Conservation (phyloP, 2,113 vertebrate species). For the Pygoscelis adeliae region DNA sequence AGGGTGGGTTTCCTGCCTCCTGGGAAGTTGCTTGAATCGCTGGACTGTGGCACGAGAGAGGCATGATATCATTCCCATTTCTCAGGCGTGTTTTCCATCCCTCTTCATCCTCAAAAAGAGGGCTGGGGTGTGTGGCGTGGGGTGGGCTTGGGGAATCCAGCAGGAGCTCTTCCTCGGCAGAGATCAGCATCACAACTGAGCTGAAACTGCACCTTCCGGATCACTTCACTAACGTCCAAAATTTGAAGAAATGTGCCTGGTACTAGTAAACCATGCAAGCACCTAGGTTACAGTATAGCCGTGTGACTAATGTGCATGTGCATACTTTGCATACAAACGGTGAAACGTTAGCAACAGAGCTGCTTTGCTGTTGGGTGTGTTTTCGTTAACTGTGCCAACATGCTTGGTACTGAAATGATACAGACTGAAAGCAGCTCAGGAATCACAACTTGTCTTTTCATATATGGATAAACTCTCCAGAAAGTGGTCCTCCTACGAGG, state of each 20-base stretch:
- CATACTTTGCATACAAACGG: background rate
- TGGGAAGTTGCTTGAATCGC: background rate
- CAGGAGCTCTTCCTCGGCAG: background rate
- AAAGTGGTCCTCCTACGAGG: background rate
- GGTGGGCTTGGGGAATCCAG: background rate
- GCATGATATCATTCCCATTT: background rate
- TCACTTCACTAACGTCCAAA: background rate
- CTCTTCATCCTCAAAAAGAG: background rate
- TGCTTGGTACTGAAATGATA: background rate
- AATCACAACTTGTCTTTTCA: background rate
- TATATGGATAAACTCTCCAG: background rate
- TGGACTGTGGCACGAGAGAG: background rate
- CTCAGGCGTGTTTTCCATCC: background rate
- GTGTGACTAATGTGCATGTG: background rate
- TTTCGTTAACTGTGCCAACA: background rate
- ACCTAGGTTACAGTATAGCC: background rate
- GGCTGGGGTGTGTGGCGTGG: background rate
- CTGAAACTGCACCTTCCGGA: fast-evolving
- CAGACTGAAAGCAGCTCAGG: background rate
- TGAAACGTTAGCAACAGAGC: background rate
- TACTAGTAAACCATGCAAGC: background rate
- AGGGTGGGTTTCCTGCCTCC: background rate
- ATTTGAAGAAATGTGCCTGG: fast-evolving
- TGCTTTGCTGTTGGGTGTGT: background rate
- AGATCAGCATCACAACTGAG: background rate